Percentiles rank a stretch among this genome's conserved stretches.
Conservation (phyloP, 2,797 vertebrate species). For the Prunella strophiata region DNA sequence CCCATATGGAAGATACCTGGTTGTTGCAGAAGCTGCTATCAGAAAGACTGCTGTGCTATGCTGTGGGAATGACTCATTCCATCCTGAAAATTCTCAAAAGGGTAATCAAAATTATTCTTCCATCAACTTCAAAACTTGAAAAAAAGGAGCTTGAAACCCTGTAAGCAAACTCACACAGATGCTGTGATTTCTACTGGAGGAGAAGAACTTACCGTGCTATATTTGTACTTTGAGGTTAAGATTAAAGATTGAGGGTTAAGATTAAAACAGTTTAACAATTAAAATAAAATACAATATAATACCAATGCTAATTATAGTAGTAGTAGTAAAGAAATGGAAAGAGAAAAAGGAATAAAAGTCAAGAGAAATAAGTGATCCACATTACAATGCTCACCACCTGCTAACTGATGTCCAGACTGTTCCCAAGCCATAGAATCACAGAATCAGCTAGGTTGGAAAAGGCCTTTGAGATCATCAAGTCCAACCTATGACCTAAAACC, state of each 20-base stretch:
- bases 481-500: background rate
- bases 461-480: background rate
- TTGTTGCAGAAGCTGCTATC: background rate
- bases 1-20: background rate
- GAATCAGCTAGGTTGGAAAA: background rate
- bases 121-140: background rate
- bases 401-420: background rate
- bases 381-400: background rate
- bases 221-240: background rate
- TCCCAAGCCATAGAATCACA: background rate
- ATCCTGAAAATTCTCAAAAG: background rate
- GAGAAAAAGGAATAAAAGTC: background rate
- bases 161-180: background rate
- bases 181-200: background rate
- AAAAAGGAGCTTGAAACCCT: background rate
- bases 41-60: background rate
- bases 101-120: background rate
- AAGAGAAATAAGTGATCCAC: background rate
- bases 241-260: too few relatives aligned
- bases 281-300: background rate
- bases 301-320: too few relatives aligned
- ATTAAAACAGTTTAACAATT: background rate
- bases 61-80: background rate
- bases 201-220: background rate
- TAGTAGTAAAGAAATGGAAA: background rate